Evolutionary conservation across 1,140 invertebrate genomes (phyloP), one percentile per base, ranked within the genome.

Genomic region (Saxidomus purpurata): DNA sequence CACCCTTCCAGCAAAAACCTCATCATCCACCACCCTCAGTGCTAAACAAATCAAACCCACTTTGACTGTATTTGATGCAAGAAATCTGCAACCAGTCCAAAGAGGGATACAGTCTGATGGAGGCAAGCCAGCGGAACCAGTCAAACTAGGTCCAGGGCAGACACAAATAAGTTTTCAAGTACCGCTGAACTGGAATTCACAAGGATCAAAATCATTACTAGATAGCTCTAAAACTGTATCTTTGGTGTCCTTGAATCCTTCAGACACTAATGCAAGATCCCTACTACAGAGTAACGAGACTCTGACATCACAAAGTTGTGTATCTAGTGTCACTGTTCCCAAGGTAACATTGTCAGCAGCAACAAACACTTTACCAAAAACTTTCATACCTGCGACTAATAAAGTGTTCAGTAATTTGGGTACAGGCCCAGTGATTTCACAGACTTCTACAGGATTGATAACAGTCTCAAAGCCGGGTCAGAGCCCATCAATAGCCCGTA

Each of bases 141-240:
- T 79, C 15, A 87, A 87, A 59, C 28, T 61, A n/a, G 74, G 49
- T 0, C 83, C 83, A 49, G 47, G 55, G 17, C 40, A 55, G 25
- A 88, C 86, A n/a, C 86, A 88, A 36, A 88, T 88, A 47, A 88
- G 86, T 71, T 88, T 88, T 40, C 76, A 80, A 36, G 77, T 88
- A 4, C 86, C 86, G 31, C 36, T 81, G 25, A 87, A 76, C 22
- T 88, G 86, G 86, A 88, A 49, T 71, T n/a, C 40, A 22, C 77
- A 77, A 80, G 86, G 86, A 34, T 71, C 82, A 19, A 88, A 88
- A 55, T 88, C 86, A 17, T 81, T 88, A 34, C 59, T 88, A 38
- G 86, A 88, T 55, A 80, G 25, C 15, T 81, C 86, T 11, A 52
- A 71, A 52, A 81, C 76, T 40, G 59, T 88, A 22, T 88, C 86